Evolutionary conservation across 2,888 invertebrate genomes (phyloP).

Genomic region (Pseudolycoriella hygida): DNA sequence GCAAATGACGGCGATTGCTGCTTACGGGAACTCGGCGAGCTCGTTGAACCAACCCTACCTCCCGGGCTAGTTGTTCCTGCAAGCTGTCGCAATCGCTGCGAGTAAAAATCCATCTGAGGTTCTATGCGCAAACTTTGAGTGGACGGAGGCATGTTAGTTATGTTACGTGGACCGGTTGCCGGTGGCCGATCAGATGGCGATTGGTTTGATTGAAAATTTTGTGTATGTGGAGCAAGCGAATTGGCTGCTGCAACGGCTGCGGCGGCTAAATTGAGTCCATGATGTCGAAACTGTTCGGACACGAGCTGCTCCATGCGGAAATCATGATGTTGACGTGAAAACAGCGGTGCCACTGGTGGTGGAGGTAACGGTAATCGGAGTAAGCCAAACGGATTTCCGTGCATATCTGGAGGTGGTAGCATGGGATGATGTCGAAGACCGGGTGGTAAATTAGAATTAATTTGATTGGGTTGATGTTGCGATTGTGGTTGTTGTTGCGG

Average conservation of each 20-base stretch:
- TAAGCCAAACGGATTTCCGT: slow-evolving; percentile 54
- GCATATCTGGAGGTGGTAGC: slow-evolving; percentile 53
- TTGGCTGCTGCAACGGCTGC: slow-evolving; percentile 50
- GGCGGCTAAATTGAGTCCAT: slow-evolving; percentile 58
- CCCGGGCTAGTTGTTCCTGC: slow-evolving; percentile 86
- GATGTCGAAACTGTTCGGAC: slow-evolving; percentile 65
- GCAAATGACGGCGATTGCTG: slow-evolving; percentile 58
- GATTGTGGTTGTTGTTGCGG: slow-evolving; percentile 43
- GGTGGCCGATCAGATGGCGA: slow-evolving; percentile 40
- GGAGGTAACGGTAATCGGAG: slow-evolving; percentile 60
- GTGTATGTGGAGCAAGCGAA: slow-evolving; percentile 39
- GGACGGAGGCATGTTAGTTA: slow-evolving; percentile 4
- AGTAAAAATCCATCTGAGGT: slow-evolving; percentile 96
- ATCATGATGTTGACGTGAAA: slow-evolving; percentile 61
- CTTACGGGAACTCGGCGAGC: slow-evolving; percentile 67
- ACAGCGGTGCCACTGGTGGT: slow-evolving; percentile 45
- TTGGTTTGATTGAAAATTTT: slow-evolving; percentile 31
- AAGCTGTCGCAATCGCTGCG: slow-evolving; percentile 97
- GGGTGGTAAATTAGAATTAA: slow-evolving; percentile 31
- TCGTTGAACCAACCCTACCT: slow-evolving; percentile 57
- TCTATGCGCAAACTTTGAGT: slow-evolving; percentile 53
- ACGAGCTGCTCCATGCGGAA: slow-evolving; percentile 73
- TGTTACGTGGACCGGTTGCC: slow-evolving; percentile 22
- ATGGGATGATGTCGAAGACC: slow-evolving; percentile 48
- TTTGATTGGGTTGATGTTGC: slow-evolving; percentile 31